Percentiles rank a stretch among this genome's conserved stretches.
Conservation (phyloP, 1,140 invertebrate species). For the Sitodiplosis mosellana region DNA sequence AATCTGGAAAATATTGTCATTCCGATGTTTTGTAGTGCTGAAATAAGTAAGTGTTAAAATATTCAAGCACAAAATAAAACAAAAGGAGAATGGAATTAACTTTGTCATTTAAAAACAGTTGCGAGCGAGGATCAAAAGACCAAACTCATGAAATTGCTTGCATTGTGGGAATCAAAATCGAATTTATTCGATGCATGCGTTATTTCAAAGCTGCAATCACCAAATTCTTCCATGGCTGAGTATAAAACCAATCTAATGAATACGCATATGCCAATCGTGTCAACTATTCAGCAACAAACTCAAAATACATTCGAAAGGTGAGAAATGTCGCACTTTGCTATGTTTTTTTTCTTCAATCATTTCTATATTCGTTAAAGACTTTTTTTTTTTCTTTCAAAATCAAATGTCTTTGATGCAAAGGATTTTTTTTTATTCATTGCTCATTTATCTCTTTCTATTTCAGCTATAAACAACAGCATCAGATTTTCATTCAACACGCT, state of each 20-base stretch:
- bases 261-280: conserved; percentile 54
- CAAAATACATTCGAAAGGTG: conserved; percentile 59
- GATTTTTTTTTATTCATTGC: background rate
- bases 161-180: conserved; percentile 88
- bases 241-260: conserved; percentile 67
- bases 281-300: conserved; percentile 51
- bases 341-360: background rate
- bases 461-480: conserved; percentile 80
- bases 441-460: conserved; percentile 9
- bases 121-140: conserved; percentile 70
- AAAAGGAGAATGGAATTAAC: background rate
- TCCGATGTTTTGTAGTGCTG: conserved; percentile 90
- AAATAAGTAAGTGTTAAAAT: conserved; percentile 32
- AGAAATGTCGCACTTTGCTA: background rate
- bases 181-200: conserved; percentile 79
- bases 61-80: background rate
- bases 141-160: conserved; percentile 81
- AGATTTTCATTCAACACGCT: conserved; percentile 83
- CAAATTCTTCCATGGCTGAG: conserved; percentile 58
- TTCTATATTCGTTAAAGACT: background rate
- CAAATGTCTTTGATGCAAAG: background rate
- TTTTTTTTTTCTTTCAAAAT: background rate
- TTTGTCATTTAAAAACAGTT: conserved; percentile 25
- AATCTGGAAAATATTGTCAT: conserved; percentile 84
- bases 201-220: conserved; percentile 66